phyloP scores from a whole-genome alignment of 2,888 invertebrate species.

The Cepaea hortensis region DNA sequence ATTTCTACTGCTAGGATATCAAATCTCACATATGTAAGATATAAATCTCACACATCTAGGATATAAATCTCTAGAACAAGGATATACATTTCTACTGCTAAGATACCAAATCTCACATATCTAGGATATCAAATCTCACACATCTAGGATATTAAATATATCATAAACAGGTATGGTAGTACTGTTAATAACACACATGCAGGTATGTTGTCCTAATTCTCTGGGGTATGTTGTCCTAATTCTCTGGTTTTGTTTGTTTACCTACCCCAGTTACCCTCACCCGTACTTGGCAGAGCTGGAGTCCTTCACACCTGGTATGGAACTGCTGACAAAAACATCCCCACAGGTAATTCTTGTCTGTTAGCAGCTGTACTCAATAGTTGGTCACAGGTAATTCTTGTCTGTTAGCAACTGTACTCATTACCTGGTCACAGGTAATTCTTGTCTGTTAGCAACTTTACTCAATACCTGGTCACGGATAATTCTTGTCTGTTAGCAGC shows the following conservation, averaged over 20 bases:
- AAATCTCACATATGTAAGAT: no score
- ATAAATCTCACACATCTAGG: no score
- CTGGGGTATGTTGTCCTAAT: not conserved
- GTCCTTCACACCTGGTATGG: constrained; percentile 81
- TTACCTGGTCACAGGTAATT: not conserved
- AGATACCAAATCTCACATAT: no score
- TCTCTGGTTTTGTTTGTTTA: not conserved
- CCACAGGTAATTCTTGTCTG: constrained; percentile 63
- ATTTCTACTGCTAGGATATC: no score
- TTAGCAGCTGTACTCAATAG: not conserved
- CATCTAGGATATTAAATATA: no score
- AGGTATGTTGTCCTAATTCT: not conserved
- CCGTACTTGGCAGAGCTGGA: constrained; percentile 92
- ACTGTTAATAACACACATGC: no score
- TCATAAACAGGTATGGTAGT: no score
- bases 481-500: no score
- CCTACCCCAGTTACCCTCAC: constrained; percentile 83
- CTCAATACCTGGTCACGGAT: no score
- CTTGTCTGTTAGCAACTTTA: not conserved
- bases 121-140: no score
- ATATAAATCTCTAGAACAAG: no score
- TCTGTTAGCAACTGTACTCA: not conserved
- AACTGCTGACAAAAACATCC: constrained; percentile 78
- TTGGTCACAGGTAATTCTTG: constrained; percentile 50
- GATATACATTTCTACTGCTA: no score